These are phyloP conservation scores for Zoanthus sansibaricus DNA, from an alignment of 92 coral and sea anemone species.

Conservation along the genomic window DNA sequence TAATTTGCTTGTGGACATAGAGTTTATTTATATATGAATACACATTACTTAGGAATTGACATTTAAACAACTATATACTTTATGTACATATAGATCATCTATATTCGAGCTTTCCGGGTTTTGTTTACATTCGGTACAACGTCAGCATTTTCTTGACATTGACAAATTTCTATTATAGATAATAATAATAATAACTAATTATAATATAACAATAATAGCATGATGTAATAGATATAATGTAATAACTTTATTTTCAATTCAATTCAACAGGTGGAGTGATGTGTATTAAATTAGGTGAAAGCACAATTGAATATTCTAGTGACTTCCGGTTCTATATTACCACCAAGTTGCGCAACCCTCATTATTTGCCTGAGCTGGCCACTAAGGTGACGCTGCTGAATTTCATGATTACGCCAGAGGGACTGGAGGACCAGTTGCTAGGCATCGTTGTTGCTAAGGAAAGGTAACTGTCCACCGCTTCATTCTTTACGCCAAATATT, in stretches of 20 bases:
- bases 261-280: slow-evolving; percentile 82
- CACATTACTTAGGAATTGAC: too few relatives aligned
- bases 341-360: slow-evolving; percentile 98
- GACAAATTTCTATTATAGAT: too few relatives aligned
- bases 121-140: too few relatives aligned
- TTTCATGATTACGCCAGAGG: slow-evolving; percentile 99
- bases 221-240: not conserved
- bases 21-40: too few relatives aligned
- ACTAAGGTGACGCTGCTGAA: slow-evolving; percentile 96
- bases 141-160: too few relatives aligned
- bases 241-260: not conserved
- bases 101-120: too few relatives aligned
- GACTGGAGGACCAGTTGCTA: slow-evolving; percentile 94
- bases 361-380: slow-evolving; percentile 96
- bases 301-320: slow-evolving; percentile 93
- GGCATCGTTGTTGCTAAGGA: slow-evolving; percentile 99
- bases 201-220: too few relatives aligned
- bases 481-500: not conserved
- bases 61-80: too few relatives aligned
- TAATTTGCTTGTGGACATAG: too few relatives aligned
- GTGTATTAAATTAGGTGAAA: slow-evolving; percentile 96
- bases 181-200: too few relatives aligned
- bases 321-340: slow-evolving; percentile 99
- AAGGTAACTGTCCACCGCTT: slow-evolving; percentile 54
- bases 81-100: too few relatives aligned